A percentile compares a stretch with the other conserved stretches of the same genome.
Evolutionary conservation across 2,113 vertebrate genomes (phyloP).

Genomic region (Hipposideros armiger): DNA sequence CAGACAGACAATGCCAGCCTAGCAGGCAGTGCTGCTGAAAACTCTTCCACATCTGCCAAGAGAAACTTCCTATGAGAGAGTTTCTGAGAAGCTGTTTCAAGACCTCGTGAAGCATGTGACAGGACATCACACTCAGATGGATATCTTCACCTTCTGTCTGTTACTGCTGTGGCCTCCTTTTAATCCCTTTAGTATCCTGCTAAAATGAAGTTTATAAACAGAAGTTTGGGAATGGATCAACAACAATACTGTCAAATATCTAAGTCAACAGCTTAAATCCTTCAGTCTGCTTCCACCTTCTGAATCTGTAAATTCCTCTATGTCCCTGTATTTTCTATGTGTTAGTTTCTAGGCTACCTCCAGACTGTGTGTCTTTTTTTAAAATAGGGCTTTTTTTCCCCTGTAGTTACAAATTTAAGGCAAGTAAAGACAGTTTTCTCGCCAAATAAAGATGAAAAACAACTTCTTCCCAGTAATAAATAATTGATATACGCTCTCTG

Average conservation of each 20-base stretch:
- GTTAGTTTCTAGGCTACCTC: neutral
- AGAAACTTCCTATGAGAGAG: slow-evolving; percentile 8
- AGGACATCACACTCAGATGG: neutral
- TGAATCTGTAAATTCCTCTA: neutral
- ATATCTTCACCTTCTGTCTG: slow-evolving; percentile 60
- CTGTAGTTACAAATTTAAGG: slow-evolving; percentile 35
- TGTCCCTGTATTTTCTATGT: neutral
- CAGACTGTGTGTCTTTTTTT: neutral
- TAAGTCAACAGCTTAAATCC: slow-evolving; percentile 59
- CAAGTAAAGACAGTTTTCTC: neutral
- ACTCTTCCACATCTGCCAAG: neutral
- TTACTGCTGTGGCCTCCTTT: slow-evolving; percentile 62
- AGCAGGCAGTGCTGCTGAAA: neutral
- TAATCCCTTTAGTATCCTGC: slow-evolving; percentile 66
- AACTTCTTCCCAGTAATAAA: neutral
- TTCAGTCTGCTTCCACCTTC: slow-evolving; percentile 17
- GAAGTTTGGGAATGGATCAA: slow-evolving; percentile 67
- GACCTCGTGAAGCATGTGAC: slow-evolving; percentile 31
- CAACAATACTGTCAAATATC: slow-evolving; percentile 67
- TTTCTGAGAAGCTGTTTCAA: slow-evolving; percentile 52
- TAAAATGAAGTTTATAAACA: slow-evolving; percentile 74
- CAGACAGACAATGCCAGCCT: neutral
- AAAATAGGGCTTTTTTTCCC: neutral
- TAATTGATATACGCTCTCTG: neutral
- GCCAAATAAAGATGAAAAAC: neutral